Percentiles rank a stretch among this genome's conserved stretches.
phyloP scores from a whole-genome alignment of 2,113 vertebrate genomes.

The Oriolus oriolus region DNA sequence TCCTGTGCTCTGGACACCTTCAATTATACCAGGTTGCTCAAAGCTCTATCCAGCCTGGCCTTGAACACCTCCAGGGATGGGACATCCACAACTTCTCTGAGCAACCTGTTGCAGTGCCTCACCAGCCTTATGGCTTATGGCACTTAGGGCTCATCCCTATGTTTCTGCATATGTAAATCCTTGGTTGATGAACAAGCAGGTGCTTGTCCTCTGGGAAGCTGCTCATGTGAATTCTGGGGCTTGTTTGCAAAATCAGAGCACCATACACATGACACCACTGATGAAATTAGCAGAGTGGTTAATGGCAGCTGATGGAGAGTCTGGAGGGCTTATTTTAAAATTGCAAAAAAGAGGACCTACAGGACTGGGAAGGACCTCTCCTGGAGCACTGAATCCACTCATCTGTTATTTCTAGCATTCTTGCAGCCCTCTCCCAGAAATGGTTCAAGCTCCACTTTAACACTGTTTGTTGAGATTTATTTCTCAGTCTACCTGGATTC shows the following conservation, averaged over 20 bases:
- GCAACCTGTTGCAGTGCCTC: background rate
- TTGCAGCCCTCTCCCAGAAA: background rate
- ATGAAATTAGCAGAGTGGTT: background rate
- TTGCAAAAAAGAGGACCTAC: background rate
- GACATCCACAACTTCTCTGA: background rate
- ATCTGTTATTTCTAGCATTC: background rate
- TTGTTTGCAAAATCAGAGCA: background rate
- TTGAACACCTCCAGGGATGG: background rate
- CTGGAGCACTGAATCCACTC: background rate
- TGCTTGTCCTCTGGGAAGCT: background rate
- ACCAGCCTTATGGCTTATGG: fast-evolving
- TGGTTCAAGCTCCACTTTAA: background rate
- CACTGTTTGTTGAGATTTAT: background rate
- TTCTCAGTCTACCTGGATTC: background rate
- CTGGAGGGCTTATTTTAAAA: background rate
- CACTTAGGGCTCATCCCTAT: background rate
- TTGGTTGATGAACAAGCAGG: background rate
- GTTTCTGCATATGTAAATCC: background rate
- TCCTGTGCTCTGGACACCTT: background rate
- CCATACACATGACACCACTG: fast-evolving
- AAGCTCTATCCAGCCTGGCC: background rate
- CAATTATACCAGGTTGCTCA: fast-evolving
- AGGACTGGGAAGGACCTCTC: background rate
- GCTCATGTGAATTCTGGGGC: background rate
- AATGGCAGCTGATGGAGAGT: background rate